Evolutionary conservation across 2,797 vertebrate genomes (phyloP).

Genomic region (Spatula clypeata): DNA sequence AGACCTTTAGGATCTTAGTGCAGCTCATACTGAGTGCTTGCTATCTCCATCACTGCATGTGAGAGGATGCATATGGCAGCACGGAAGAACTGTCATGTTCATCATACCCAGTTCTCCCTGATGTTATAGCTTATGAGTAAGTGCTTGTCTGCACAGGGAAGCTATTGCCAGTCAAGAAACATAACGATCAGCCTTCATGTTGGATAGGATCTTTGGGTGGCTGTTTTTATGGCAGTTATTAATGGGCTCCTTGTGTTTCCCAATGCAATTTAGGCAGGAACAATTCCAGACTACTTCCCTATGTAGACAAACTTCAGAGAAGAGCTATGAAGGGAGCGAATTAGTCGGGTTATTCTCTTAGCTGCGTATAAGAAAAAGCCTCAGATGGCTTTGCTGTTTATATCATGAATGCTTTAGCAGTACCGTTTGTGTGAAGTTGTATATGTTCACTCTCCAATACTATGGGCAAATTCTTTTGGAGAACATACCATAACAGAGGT

Average conservation of each 20-base stretch:
- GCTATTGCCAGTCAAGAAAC: neutral
- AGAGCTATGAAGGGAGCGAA: neutral
- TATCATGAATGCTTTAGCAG: neutral
- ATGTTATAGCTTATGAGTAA: neutral
- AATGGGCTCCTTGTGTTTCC: neutral
- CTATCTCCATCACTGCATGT: neutral
- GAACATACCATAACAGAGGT: constrained; percentile 75
- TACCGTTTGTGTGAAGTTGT: neutral
- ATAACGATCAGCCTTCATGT: neutral
- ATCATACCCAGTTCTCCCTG: neutral
- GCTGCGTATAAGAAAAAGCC: neutral
- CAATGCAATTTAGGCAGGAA: neutral
- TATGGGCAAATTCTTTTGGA: constrained; percentile 28
- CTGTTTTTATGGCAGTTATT: neutral
- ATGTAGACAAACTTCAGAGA: constrained; percentile 1
- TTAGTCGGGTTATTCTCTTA: constrained; percentile 41
- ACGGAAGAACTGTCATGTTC: constrained; percentile 26
- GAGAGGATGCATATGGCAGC: neutral
- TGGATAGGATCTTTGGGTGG: neutral
- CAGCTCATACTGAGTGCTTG: neutral
- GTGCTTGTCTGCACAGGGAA: constrained; percentile 2
- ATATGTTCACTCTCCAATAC: constrained; percentile 17
- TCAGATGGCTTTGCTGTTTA: constrained; percentile 69
- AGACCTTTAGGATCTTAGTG: neutral
- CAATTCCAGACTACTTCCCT: neutral